These are phyloP conservation scores for Amphibalanus amphitrite DNA, from an alignment of 1,140 invertebrate genomes.

Conservation along the genomic window DNA sequence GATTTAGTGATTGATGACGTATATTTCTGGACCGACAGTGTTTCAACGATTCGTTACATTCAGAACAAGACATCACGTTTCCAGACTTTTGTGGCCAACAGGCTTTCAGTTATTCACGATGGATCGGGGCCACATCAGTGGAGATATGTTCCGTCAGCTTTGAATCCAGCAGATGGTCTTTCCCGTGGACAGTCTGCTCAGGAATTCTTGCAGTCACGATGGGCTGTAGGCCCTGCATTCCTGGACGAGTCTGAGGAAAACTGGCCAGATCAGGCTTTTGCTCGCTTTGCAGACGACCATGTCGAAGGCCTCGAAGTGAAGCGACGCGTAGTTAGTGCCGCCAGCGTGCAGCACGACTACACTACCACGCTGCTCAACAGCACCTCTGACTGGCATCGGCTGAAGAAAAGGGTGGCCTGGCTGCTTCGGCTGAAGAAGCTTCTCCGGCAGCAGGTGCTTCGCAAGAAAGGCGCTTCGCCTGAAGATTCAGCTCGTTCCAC, in stretches of 20 bases:
- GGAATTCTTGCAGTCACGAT: background rate
- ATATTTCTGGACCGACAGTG: slow-evolving; percentile 11
- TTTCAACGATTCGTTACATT: slow-evolving; percentile 2
- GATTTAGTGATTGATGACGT: background rate
- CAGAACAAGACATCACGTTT: slow-evolving; percentile 5
- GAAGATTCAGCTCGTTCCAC: background rate
- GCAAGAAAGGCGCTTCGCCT: too few species aligned
- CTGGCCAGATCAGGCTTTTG: background rate
- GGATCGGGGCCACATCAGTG: slow-evolving; percentile 7
- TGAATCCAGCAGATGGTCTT: slow-evolving; percentile 11
- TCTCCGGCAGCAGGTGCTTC: background rate
- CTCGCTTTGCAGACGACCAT: background rate
- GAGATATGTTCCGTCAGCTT: slow-evolving; percentile 10
- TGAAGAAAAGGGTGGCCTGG: slow-evolving; percentile 6
- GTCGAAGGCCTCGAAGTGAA: slow-evolving; percentile 7
- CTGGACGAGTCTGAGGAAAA: background rate
- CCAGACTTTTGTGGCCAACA: slow-evolving; percentile 15
- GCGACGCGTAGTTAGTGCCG: background rate
- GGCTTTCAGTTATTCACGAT: slow-evolving; percentile 9
- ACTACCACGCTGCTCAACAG: background rate
- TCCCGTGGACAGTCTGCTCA: slow-evolving; percentile 7
- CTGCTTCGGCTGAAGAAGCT: slow-evolving; percentile 1
- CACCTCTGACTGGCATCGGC: background rate
- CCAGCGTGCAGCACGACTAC: background rate
- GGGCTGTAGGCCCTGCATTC: slow-evolving; percentile 2